Evolutionary conservation across 2,888 invertebrate species (phyloP), one percentile per base, ranked within the genome.

Genomic region (Argyresthia albistria): DNA sequence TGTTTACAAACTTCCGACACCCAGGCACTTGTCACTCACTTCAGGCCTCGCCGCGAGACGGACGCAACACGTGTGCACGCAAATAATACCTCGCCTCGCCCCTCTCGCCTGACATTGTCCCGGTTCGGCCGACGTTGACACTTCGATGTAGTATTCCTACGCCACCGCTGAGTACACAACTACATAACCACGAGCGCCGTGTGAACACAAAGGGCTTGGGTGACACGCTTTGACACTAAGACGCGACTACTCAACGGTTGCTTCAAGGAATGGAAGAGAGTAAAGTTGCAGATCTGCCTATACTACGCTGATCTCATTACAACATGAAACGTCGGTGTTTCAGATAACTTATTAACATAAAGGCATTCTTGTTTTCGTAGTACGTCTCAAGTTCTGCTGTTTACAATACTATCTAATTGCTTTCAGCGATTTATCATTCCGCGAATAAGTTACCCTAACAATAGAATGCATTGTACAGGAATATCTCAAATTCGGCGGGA

Each of bases 1-100:
- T 86, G 86, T 86, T 86, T 86, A 84, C 84, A 81, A 82, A 82
- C 81, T 81, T 79, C 82, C 80, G 83, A 74, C 78, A 76, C 25
- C 76, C 73, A 72, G 67, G 69, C 75, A 76, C 77, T 81, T 80
- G 80, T 82, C 82, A 82, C 75, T 53, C 52, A 50, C 49, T 53
- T 70, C 65, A 73, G 52, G 25, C 52, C n/a, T 59, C 59, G 63
- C 61, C 60, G 25, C 25, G 25, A 25, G 25, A 25, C 25, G 25
- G 25, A 25, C 25, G 25, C 25, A 54, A 78, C 83, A 80, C 81
- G 80, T 78, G 80, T 75, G 76, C 77, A 81, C 79, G 81, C 82
- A 84, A 86, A 86, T 86, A 84, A 82, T 79, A 75, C 76, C 75
- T 43, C 79, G 79, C 83, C 81, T 80, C 79, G 69, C 77, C 70